These are phyloP conservation scores for Botia kubotai DNA, from an alignment of 2,797 vertebrate species.

Conservation along the genomic window DNA sequence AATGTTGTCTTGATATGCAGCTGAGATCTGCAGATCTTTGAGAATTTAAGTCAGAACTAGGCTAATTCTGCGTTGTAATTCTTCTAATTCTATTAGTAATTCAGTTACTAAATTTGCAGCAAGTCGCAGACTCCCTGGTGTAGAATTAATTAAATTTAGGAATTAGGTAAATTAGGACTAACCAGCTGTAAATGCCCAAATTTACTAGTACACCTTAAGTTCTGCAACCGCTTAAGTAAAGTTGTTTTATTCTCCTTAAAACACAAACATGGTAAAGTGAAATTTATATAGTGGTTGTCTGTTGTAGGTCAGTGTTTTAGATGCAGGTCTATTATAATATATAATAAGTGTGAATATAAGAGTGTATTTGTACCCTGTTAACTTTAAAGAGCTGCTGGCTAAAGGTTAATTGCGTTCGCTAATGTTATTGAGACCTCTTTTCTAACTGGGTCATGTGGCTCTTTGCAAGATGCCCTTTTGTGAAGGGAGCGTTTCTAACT, in stretches of 20 bases:
- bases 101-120: too few relatives aligned
- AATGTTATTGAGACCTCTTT: conserved; percentile 60
- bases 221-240: too few relatives aligned
- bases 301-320: conserved; percentile 17
- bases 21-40: too few relatives aligned
- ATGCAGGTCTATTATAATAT: conserved; percentile 34
- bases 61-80: too few relatives aligned
- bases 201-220: too few relatives aligned
- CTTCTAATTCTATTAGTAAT: too few relatives aligned
- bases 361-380: conserved; percentile 41
- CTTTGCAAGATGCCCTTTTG: conserved; percentile 55
- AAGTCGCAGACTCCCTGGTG: too few relatives aligned
- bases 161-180: too few relatives aligned
- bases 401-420: conserved; percentile 66
- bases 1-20: too few relatives aligned
- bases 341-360: conserved; percentile 50
- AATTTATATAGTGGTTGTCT: conserved; percentile 6
- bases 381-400: conserved; percentile 57
- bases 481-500: conserved; percentile 45
- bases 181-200: too few relatives aligned
- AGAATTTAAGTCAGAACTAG: too few relatives aligned
- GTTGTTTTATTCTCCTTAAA: neutral
- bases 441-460: conserved; percentile 57
- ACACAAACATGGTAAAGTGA: neutral
- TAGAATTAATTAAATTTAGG: too few relatives aligned